Percentiles rank a stretch among this genome's conserved stretches.
Evolutionary conservation across 2,797 vertebrate genomes (phyloP).

Genomic region (Amblyopsis hoosieri): DNA sequence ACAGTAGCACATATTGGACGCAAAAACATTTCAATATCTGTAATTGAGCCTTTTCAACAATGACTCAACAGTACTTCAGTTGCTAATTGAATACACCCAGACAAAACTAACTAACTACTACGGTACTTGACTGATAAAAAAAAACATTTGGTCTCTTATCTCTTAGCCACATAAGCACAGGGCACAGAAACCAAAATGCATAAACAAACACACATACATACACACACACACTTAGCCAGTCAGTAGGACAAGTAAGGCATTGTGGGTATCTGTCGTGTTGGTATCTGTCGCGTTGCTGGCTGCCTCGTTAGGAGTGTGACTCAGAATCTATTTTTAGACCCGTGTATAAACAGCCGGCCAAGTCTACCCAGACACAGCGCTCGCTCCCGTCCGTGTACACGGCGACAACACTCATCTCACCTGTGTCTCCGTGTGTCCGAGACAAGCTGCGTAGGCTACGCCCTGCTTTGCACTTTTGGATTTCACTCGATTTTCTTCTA

Average conservation of each 20-base stretch:
- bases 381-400: conserved; percentile 33
- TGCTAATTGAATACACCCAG: conserved; percentile 37
- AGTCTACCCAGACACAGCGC: conserved; percentile 72
- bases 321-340: conserved; percentile 81
- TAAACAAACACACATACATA: conserved; percentile 19
- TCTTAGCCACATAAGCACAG: conserved; percentile 43
- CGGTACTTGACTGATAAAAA: conserved; percentile 16
- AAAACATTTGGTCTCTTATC: conserved; percentile 46
- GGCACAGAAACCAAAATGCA: neutral
- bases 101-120: conserved; percentile 24
- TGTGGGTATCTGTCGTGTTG: conserved; percentile 73
- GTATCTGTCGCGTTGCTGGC: conserved; percentile 69
- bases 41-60: conserved; percentile 8
- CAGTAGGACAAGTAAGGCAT: conserved; percentile 67
- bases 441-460: neutral
- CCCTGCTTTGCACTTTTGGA: conserved; percentile 2
- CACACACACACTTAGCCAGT: conserved; percentile 21
- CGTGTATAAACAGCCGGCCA: conserved; percentile 67
- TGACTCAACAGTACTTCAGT: conserved; percentile 25
- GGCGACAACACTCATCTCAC: conserved; percentile 43
- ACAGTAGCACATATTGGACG: conserved; percentile 38
- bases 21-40: conserved; percentile 33
- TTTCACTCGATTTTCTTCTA: neutral
- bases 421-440: conserved; percentile 30
- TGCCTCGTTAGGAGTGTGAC: conserved; percentile 67